Evolutionary conservation across 2,113 vertebrate species (phyloP).

Genomic region (Hyla sarda): DNA sequence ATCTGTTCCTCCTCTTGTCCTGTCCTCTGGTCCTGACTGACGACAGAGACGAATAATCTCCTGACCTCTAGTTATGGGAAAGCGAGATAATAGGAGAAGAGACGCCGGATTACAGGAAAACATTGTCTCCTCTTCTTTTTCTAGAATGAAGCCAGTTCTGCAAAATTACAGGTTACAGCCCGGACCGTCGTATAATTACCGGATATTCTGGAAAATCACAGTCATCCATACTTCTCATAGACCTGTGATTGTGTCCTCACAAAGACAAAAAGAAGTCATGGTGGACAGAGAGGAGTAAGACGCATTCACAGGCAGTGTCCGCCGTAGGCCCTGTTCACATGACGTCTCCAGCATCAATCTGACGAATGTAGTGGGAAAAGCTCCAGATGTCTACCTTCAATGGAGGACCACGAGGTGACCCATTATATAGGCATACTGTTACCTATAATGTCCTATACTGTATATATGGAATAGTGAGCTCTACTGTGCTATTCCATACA

Average conservation of each 20-base stretch:
- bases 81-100: neutral
- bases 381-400: no score
- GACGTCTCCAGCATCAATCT: no score
- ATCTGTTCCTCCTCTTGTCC: no score
- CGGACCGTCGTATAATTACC: conserved; percentile 40
- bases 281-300: neutral
- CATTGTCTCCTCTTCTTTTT: conserved; percentile 10
- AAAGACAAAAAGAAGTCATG: neutral
- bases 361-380: no score
- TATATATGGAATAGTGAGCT: no score
- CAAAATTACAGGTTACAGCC: conserved; percentile 30
- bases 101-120: neutral
- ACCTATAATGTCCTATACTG: no score
- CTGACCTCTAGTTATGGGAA: neutral
- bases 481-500: no score
- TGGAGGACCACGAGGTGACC: no score
- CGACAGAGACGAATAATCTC: no score
- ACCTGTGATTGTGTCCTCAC: conserved; percentile 33
- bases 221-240: conserved; percentile 4
- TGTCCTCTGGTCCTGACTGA: no score
- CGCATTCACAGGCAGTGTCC: neutral
- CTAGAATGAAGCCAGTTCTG: neutral
- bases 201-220: conserved; percentile 46
- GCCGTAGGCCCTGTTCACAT: no score
- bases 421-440: no score